These are phyloP conservation scores for Lethrus apterus DNA, from an alignment of 1,140 invertebrate species.

Conservation along the genomic window DNA sequence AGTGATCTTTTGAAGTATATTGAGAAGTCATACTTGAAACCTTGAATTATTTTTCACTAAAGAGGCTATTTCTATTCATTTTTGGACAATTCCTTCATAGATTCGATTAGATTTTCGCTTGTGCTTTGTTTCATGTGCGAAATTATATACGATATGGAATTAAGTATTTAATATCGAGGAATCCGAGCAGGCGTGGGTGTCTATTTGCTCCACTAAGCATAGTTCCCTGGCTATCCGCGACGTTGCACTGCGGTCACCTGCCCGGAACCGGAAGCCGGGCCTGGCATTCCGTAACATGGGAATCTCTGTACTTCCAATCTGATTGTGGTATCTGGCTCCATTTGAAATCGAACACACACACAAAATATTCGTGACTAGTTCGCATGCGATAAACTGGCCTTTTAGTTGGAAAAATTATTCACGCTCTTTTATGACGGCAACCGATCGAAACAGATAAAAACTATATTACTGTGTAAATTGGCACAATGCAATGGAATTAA, in stretches of 20 bases:
- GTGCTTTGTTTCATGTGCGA: not conserved
- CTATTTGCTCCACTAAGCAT: constrained; percentile 34
- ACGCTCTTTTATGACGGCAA: not conserved
- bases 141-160: constrained; percentile 1
- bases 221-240: constrained; percentile 26
- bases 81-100: too few relatives aligned
- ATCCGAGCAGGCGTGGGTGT: constrained; percentile 22
- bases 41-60: too few relatives aligned
- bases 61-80: too few relatives aligned
- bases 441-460: not conserved
- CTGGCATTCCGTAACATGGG: constrained; percentile 29
- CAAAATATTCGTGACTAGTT: too few relatives aligned
- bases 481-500: not conserved
- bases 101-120: too few relatives aligned
- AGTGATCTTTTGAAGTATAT: too few relatives aligned
- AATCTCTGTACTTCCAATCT: constrained; percentile 21
- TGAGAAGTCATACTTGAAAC: too few relatives aligned
- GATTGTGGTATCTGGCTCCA: constrained; percentile 1
- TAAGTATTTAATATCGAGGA: constrained; percentile 11
- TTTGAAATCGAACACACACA: too few relatives aligned
- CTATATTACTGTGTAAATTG: not conserved
- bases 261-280: constrained; percentile 37
- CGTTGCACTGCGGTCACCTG: constrained; percentile 35
- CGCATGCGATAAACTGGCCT: constrained; percentile 3
- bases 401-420: constrained; percentile 4